Conservation (phyloP, 2,797 vertebrate genomes). For the Decapterus maruadsi region DNA sequence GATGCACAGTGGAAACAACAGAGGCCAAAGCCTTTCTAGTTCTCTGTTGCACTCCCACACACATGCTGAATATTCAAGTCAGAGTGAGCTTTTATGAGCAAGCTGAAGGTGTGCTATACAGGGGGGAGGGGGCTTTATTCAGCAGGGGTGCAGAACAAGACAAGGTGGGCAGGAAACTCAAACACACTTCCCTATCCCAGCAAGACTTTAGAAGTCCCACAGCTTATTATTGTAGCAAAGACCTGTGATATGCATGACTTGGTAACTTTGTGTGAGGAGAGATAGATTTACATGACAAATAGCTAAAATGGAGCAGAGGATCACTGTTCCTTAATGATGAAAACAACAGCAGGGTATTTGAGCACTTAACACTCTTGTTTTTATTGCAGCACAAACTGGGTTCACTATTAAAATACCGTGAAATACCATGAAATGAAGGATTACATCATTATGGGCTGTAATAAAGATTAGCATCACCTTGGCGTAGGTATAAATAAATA, state of each 20-base stretch:
- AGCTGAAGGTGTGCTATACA: conserved; percentile 28
- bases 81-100: conserved; percentile 36
- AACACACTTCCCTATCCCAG: conserved; percentile 25
- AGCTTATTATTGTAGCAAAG: conserved; percentile 23
- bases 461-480: not conserved
- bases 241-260: conserved; percentile 2
- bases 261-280: not conserved
- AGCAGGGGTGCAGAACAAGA: conserved; percentile 17
- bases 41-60: conserved; percentile 21
- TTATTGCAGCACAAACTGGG: not conserved
- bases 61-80: conserved; percentile 34
- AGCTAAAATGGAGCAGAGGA: not conserved
- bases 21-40: conserved; percentile 29
- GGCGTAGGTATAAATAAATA: not conserved
- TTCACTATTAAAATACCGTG: not conserved
- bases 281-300: not conserved
- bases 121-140: conserved; percentile 41
- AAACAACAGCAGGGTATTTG: not conserved
- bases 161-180: conserved; percentile 40
- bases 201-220: conserved; percentile 18
- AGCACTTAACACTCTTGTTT: not conserved
- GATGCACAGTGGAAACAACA: conserved; percentile 32
- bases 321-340: not conserved
- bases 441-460: not conserved
- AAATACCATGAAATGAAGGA: not conserved